These are phyloP conservation scores for Arrhamphus sclerolepis DNA, from an alignment of 2,797 vertebrate genomes.

Conservation along the genomic window DNA sequence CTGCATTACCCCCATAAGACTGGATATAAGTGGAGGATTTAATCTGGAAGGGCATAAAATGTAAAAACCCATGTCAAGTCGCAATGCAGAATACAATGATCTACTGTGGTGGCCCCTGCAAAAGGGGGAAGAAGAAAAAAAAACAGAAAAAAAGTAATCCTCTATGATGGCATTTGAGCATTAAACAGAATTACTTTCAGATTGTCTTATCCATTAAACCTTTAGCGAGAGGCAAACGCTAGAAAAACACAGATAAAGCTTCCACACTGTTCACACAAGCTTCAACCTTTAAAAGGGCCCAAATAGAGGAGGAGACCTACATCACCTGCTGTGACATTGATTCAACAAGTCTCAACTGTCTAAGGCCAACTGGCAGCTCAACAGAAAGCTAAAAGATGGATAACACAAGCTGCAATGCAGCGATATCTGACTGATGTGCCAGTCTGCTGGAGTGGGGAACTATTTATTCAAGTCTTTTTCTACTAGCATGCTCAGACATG, in stretches of 20 bases:
- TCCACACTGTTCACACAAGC: conserved; percentile 5
- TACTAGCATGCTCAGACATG: conserved; percentile 12
- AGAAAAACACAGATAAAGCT: background rate
- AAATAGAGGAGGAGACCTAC: conserved; percentile 14
- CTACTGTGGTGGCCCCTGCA: no score
- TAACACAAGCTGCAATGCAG: conserved; percentile 10
- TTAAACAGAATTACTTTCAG: background rate
- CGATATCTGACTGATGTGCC: conserved; percentile 28
- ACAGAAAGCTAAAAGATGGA: conserved; percentile 20
- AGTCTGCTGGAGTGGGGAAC: conserved; percentile 28
- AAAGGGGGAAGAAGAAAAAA: no score
- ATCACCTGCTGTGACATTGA: conserved; percentile 29
- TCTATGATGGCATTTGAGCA: background rate
- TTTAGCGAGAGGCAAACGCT: background rate
- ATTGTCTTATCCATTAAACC: conserved; percentile 1
- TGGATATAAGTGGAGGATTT: no score
- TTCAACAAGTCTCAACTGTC: conserved; percentile 28
- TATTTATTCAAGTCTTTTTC: conserved; percentile 18
- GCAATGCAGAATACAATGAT: no score
- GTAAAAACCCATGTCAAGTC: no score
- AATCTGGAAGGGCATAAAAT: no score
- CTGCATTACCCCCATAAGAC: no score
- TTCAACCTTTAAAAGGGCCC: conserved; percentile 11
- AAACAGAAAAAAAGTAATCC: background rate
- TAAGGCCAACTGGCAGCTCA: conserved; percentile 10